phyloP scores from a whole-genome alignment of 2,113 vertebrate species.

The Syngnathus floridae region DNA sequence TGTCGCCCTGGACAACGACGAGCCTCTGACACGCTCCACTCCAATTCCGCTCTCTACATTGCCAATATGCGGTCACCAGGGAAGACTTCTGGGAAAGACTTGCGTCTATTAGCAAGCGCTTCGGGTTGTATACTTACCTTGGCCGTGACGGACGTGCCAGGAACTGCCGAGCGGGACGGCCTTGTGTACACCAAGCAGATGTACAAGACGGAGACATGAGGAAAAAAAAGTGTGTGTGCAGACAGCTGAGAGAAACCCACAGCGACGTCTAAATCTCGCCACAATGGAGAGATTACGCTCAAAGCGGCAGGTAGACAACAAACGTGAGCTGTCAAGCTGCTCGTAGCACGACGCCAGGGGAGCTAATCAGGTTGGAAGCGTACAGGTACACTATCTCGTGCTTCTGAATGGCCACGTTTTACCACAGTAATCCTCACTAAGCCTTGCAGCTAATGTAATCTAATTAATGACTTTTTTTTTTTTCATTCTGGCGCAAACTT shows the following conservation, averaged over 20 bases:
- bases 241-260: slow-evolving; percentile 53
- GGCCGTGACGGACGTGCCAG: slow-evolving; percentile 22
- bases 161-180: slow-evolving; percentile 40
- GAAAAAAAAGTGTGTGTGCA: slow-evolving; percentile 7
- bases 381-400: slow-evolving; percentile 68
- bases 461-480: slow-evolving; percentile 69
- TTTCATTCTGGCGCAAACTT: slow-evolving; percentile 30
- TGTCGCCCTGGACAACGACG: slow-evolving; percentile 56
- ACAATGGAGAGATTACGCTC: slow-evolving; percentile 67
- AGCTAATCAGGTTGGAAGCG: slow-evolving; percentile 60
- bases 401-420: slow-evolving; percentile 54
- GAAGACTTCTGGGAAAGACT: slow-evolving; percentile 62
- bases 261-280: slow-evolving; percentile 62
- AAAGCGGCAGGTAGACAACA: slow-evolving; percentile 68
- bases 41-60: slow-evolving; percentile 55
- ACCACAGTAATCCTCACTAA: slow-evolving; percentile 69
- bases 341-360: slow-evolving; percentile 31
- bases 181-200: slow-evolving; percentile 40
- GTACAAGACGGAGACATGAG: slow-evolving; percentile 35
- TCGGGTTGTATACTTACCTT: slow-evolving; percentile 30
- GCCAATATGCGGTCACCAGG: slow-evolving; percentile 53
- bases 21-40: slow-evolving; percentile 68
- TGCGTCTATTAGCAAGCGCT: slow-evolving; percentile 51
- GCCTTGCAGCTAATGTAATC: slow-evolving; percentile 70
- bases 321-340: slow-evolving; percentile 45